Conservation (phyloP, 2,888 invertebrate species). For the Cynaeus angustus region DNA sequence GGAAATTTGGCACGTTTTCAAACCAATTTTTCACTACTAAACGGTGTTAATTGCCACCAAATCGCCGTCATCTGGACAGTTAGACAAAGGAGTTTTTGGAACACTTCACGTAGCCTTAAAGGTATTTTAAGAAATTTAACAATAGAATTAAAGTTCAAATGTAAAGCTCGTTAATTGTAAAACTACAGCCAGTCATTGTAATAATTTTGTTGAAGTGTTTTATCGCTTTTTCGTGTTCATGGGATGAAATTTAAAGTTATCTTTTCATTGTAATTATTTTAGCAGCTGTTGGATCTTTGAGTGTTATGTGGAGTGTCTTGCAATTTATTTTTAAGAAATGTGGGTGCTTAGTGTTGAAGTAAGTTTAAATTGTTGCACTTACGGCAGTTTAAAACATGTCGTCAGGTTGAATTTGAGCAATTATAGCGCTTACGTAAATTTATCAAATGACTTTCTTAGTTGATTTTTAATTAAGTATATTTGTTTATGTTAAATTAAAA, state of each 20-base stretch:
- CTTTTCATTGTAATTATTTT: too few relatives aligned
- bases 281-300: neutral
- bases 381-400: neutral
- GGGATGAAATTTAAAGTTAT: too few relatives aligned
- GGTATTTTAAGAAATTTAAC: conserved; percentile 4
- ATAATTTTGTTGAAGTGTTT: too few relatives aligned
- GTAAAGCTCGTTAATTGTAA: neutral
- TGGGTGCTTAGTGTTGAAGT: neutral
- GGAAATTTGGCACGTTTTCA: too few relatives aligned
- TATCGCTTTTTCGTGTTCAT: too few relatives aligned
- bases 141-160: neutral
- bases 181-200: too few relatives aligned
- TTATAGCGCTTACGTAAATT: too few relatives aligned
- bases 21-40: too few relatives aligned
- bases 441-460: too few relatives aligned
- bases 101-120: neutral
- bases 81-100: neutral
- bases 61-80: neutral
- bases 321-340: neutral
- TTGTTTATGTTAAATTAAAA: too few relatives aligned
- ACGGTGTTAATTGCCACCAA: neutral
- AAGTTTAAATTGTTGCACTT: neutral
- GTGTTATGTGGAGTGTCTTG: neutral
- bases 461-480: too few relatives aligned
- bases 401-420: too few relatives aligned